phyloP scores from a whole-genome alignment of 1,140 invertebrate genomes.

The Euglossa dilemma region DNA sequence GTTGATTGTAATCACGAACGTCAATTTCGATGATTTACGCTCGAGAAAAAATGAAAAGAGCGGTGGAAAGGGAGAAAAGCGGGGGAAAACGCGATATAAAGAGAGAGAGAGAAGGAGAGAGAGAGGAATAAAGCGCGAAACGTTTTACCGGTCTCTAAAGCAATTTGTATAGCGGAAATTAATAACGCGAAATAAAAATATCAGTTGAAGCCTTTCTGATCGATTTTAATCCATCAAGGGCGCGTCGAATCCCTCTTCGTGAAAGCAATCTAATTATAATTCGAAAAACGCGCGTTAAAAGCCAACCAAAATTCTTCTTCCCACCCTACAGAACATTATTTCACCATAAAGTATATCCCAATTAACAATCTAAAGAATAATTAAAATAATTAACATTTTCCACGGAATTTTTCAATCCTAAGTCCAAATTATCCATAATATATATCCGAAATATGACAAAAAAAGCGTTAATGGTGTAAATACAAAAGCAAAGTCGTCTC shows the following conservation, averaged over 20 bases:
- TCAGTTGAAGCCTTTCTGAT: neutral
- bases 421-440: too few species aligned
- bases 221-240: slow-evolving; percentile 42
- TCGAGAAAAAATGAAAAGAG: neutral
- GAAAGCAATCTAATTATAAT: slow-evolving; percentile 19
- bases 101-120: neutral
- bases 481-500: too few species aligned
- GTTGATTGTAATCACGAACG: slow-evolving; percentile 4
- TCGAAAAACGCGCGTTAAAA: neutral
- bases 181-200: slow-evolving; percentile 5
- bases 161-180: slow-evolving; percentile 2
- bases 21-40: slow-evolving; percentile 20
- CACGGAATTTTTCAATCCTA: too few species aligned
- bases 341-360: neutral
- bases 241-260: neutral
- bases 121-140: neutral
- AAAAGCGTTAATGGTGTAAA: too few species aligned
- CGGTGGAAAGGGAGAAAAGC: too few species aligned
- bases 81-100: neutral
- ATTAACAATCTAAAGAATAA: too few species aligned
- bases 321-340: neutral
- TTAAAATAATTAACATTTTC: too few species aligned
- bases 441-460: too few species aligned
- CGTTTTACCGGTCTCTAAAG: neutral
- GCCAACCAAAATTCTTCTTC: neutral